These are phyloP conservation scores for Trachelipus rathkii DNA, from an alignment of 1,140 invertebrate genomes.

Conservation along the genomic window DNA sequence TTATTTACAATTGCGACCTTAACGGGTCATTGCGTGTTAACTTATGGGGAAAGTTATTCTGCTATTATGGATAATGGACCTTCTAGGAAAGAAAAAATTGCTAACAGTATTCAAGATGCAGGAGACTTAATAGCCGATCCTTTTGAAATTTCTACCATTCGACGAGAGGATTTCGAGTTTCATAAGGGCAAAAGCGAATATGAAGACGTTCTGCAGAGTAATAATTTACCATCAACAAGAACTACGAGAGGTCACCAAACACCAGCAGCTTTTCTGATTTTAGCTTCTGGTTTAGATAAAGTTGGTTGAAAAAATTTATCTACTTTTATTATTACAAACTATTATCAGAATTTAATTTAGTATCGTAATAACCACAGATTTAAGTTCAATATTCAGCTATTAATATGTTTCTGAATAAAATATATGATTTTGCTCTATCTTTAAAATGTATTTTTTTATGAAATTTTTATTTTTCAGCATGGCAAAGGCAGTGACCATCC, in stretches of 20 bases:
- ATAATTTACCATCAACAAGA: constrained; percentile 63
- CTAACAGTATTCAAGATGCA: constrained; percentile 62
- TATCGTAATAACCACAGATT: not conserved
- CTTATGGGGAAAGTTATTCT: constrained; percentile 67
- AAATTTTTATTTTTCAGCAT: constrained; percentile 54
- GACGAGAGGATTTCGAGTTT: constrained; percentile 76
- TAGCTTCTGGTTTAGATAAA: constrained; percentile 80
- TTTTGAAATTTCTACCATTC: constrained; percentile 69
- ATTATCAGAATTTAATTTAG: constrained; percentile 16
- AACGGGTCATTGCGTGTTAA: constrained; percentile 91
- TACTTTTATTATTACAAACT: not conserved
- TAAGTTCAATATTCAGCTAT: too few relatives aligned
- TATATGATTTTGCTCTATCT: too few relatives aligned
- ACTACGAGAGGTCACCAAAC: constrained; percentile 77
- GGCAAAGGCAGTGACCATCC: constrained; percentile 64
- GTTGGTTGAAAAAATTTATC: constrained; percentile 50
- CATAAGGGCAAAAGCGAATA: constrained; percentile 66
- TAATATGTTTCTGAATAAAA: too few relatives aligned
- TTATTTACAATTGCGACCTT: constrained; percentile 92
- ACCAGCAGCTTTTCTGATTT: constrained; percentile 83
- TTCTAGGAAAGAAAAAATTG: constrained; percentile 62
- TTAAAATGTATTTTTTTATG: not conserved
- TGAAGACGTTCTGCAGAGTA: constrained; percentile 81
- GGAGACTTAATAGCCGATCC: constrained; percentile 79
- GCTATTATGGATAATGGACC: constrained; percentile 86